These are phyloP conservation scores for Atractosteus spatula DNA, from an alignment of 2,113 vertebrate genomes.

Conservation along the genomic window DNA sequence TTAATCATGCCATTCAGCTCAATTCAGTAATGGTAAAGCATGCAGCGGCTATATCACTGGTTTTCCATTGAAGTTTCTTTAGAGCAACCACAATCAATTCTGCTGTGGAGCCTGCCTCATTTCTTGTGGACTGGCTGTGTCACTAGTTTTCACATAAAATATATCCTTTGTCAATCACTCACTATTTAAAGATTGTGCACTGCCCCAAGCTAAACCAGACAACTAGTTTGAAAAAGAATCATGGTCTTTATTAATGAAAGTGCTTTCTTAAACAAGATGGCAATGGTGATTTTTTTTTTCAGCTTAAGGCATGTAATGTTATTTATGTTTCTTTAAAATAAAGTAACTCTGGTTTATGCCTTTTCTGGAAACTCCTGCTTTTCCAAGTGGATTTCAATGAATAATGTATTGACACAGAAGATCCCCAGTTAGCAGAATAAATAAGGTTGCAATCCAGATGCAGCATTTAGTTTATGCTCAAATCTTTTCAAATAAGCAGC, in stretches of 20 bases:
- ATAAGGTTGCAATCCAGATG: conserved; percentile 5
- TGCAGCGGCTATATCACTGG: neutral
- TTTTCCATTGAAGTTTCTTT: neutral
- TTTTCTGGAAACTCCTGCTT: conserved; percentile 9
- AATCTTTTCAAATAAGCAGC: too few species aligned
- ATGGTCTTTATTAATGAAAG: neutral
- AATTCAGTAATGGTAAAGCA: neutral
- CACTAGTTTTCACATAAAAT: neutral
- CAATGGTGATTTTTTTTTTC: neutral
- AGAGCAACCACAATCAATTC: neutral
- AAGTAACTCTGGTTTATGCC: conserved; percentile 24
- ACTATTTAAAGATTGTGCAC: neutral
- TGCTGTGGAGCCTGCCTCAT: neutral
- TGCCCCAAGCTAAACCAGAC: neutral
- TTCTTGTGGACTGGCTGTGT: neutral
- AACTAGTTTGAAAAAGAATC: neutral
- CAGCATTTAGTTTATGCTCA: too few species aligned
- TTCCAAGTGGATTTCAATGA: conserved; percentile 24
- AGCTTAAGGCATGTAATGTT: neutral
- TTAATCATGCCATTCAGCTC: neutral
- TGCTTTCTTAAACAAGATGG: neutral
- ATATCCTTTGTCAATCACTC: neutral
- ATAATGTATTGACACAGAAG: conserved; percentile 33
- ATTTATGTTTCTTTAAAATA: conserved; percentile 21
- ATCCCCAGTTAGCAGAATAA: conserved; percentile 12